phyloP scores from a whole-genome alignment of 2,113 vertebrate species.

The Neolamprologus sp. region DNA sequence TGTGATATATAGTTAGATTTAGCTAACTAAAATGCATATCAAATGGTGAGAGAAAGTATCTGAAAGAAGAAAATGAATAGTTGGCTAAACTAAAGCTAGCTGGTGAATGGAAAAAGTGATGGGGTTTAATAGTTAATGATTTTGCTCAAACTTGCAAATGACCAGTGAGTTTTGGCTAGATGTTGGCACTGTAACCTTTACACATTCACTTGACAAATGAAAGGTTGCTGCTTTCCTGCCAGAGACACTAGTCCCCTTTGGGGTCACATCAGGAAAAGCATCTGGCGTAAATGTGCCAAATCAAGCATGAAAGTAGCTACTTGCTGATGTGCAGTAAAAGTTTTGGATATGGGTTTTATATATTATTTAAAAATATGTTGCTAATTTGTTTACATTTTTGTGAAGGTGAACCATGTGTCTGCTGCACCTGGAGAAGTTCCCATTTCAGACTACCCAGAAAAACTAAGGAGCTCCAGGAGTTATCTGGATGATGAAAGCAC shows the following conservation, averaged over 20 bases:
- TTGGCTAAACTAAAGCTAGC: not conserved
- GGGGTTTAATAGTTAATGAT: not conserved
- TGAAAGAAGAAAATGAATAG: not conserved
- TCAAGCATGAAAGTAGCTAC: not conserved
- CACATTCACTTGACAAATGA: not conserved
- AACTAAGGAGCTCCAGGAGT: constrained; percentile 64
- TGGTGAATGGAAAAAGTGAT: not conserved
- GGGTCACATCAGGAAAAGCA: not conserved
- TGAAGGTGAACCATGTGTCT: constrained; percentile 81
- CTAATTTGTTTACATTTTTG: not conserved
- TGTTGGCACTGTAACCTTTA: not conserved
- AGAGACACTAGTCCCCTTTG: not conserved
- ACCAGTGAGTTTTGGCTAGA: not conserved
- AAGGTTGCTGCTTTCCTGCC: not conserved
- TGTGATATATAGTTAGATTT: not conserved
- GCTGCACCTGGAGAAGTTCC: constrained; percentile 32
- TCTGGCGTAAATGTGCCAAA: not conserved
- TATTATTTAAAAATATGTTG: not conserved
- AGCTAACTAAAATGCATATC: not conserved
- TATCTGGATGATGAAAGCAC: constrained; percentile 67
- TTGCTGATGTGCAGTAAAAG: not conserved
- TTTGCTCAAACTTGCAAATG: not conserved
- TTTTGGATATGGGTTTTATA: not conserved
- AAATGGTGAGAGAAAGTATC: not conserved
- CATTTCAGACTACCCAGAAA: constrained; percentile 65